phyloP scores from a whole-genome alignment of 2,888 invertebrate species.

The Phragmatobia fuliginosa region DNA sequence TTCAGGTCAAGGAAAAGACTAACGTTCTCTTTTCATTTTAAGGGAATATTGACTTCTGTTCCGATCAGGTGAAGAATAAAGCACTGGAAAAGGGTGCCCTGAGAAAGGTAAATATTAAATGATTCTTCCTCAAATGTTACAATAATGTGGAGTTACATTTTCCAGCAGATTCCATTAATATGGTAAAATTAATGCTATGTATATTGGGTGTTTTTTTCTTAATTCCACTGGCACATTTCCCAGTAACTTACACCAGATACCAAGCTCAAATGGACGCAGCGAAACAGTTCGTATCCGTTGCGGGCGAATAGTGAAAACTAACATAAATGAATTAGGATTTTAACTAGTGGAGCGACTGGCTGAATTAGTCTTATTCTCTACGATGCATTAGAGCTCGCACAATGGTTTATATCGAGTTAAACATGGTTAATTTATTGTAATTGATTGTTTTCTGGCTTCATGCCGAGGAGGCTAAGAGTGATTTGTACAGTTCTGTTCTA shows the following conservation, averaged over 20 bases:
- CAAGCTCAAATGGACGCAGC: constrained; percentile 60
- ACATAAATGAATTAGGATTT: constrained; percentile 73
- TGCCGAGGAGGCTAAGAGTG: neutral
- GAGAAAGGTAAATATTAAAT: too few relatives aligned
- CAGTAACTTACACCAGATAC: constrained; percentile 37
- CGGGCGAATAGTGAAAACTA: constrained; percentile 67
- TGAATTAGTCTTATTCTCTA: constrained; percentile 41
- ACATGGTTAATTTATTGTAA: constrained; percentile 6
- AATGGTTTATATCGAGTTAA: constrained; percentile 29
- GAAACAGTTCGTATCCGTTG: constrained; percentile 63
- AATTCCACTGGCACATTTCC: neutral
- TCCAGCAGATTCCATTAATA: too few relatives aligned
- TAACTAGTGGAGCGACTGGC: constrained; percentile 52
- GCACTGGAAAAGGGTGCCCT: too few relatives aligned
- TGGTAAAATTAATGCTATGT: too few relatives aligned
- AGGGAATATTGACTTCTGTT: too few relatives aligned
- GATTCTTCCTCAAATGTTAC: too few relatives aligned
- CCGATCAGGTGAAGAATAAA: too few relatives aligned
- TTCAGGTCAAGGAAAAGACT: too few relatives aligned
- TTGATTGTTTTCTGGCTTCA: constrained; percentile 3
- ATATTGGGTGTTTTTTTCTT: too few relatives aligned
- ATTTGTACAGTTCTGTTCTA: too few relatives aligned
- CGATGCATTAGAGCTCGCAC: constrained; percentile 11
- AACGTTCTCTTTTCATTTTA: too few relatives aligned
- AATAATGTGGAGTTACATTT: too few relatives aligned